Base-by-base conservation (phyloP, 2,888 invertebrate genomes). In the Nomada goodeniana region DNA sequence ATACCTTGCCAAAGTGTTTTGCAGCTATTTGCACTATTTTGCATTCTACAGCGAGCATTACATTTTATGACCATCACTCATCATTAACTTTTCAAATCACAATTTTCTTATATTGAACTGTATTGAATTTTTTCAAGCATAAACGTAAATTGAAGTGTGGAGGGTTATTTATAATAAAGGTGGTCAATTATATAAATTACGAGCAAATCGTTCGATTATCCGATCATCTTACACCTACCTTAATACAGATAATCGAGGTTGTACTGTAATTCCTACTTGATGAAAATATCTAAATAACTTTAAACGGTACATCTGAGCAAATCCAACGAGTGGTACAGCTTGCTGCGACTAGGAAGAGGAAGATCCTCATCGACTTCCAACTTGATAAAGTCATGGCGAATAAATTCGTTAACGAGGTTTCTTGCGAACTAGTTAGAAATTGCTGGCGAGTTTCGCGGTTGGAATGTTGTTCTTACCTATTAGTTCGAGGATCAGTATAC, bases 401-500 rank as follows among this genome's bases (percentile, higher is more conserved):
- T 86, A 86, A 86, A 86, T 86, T 84, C 86, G 80, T 84, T 86
- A 86, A 86, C 84, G 86, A 86, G 86, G 69, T 86, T 86, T 86
- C 86, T 86, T 84, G 75, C 80, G 52, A 86, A 86, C 86, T 86
- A 86, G 86, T 86, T 84, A 69, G 84, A 80, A 82, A 86, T 78
- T 86, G 68, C 60, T 63, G 65, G 52, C 52, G 68, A 80, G 76
- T 80, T 86, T 84, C 73, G 71, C n/a, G 50, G 60, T 71, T 53
- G 29, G 50, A 82, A 75, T 74, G 84, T 82, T 81, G 83, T 72
- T 84, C 81, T 76, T 77, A 71, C 47, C 60, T 74, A 80, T 84
- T 60, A 52, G 47, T 75, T 81, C 69, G 57, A 80, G 73, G 63
- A 57, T 53, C 36, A 7, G 60, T 36, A 36, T 36, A 36, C 69